A percentile compares a stretch with the other conserved stretches of the same genome.
Conservation (phyloP, 2,113 vertebrate genomes). For the Chrysochloris asiatica region DNA sequence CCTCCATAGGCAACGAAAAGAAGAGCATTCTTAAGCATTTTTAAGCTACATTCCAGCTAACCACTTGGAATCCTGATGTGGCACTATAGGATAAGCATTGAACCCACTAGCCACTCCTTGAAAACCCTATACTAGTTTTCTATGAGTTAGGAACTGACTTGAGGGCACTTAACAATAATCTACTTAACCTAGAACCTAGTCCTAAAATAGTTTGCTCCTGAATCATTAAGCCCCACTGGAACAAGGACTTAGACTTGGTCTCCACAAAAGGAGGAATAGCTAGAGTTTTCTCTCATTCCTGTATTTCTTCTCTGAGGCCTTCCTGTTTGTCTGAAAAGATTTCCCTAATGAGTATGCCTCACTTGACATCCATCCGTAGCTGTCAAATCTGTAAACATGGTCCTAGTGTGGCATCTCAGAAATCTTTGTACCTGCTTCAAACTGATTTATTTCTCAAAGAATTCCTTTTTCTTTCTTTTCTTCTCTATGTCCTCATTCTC, state of each 20-base stretch:
- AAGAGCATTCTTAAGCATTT: no score
- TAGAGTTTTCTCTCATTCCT: not conserved
- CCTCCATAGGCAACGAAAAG: no score
- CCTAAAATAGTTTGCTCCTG: not conserved
- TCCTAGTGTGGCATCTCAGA: not conserved
- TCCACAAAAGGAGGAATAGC: not conserved
- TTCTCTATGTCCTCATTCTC: not conserved
- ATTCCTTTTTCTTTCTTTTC: not conserved
- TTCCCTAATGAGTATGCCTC: not conserved
- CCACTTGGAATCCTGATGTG: no score
- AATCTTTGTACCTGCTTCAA: not conserved
- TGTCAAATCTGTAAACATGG: not conserved
- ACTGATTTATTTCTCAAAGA: slow-evolving; percentile 12
- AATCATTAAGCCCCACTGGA: not conserved
- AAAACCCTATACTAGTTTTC: no score
- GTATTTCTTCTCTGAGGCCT: not conserved
- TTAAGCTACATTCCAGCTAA: no score
- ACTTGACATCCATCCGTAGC: not conserved
- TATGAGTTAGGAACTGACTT: no score
- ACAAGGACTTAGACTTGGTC: not conserved
- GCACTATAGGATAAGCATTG: no score
- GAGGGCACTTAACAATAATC: no score
- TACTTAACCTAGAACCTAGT: not conserved
- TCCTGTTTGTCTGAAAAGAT: not conserved
- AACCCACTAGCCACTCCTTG: no score